These are phyloP conservation scores for Podarcis siculus DNA, from an alignment of 2,797 vertebrate genomes.

Conservation along the genomic window DNA sequence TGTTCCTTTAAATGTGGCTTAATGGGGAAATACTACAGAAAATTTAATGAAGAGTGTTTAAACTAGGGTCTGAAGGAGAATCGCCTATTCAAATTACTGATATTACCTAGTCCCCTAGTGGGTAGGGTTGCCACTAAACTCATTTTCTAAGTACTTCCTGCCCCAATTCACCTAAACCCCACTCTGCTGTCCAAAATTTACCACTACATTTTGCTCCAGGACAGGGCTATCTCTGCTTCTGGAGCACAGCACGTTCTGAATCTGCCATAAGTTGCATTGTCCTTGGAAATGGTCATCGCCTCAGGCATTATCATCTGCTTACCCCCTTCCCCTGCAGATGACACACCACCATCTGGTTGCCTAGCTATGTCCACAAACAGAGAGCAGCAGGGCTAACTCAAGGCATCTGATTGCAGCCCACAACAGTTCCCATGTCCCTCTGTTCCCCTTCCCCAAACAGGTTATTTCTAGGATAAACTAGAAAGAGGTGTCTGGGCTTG, in stretches of 20 bases:
- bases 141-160: neutral
- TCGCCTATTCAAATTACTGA: too few relatives aligned
- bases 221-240: neutral
- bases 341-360: constrained; percentile 63
- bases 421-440: constrained; percentile 35
- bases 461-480: constrained; percentile 46
- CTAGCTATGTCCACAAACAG: constrained; percentile 70
- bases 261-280: neutral
- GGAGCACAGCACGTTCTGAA: neutral
- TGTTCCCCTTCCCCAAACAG: neutral
- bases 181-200: neutral
- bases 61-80: too few relatives aligned
- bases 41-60: too few relatives aligned
- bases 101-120: neutral
- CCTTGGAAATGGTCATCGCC: neutral
- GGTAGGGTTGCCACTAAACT: neutral
- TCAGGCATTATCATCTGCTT: neutral
- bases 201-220: neutral
- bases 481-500: constrained; percentile 20
- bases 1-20: too few relatives aligned
- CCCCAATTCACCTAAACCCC: neutral
- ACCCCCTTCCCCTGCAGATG: neutral
- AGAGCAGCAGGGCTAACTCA: neutral
- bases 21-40: too few relatives aligned
- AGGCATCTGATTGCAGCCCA: constrained; percentile 37